A percentile compares a stretch with the other conserved stretches of the same genome.
Conservation (phyloP, 2,113 vertebrate genomes). For the Marmota flaviventris region DNA sequence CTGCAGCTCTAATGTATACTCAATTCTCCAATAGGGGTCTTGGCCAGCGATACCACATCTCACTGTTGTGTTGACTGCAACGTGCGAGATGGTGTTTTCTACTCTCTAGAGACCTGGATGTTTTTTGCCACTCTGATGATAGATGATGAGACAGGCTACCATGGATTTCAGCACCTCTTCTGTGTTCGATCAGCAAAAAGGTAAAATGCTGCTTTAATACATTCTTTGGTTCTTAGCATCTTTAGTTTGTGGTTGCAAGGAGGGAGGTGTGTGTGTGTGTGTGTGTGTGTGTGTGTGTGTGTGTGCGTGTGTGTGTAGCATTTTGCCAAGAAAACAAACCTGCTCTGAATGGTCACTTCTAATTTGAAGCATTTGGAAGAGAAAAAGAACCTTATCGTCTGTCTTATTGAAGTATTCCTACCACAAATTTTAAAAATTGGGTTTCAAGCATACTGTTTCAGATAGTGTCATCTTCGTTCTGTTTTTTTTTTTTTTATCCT, state of each 20-base stretch:
- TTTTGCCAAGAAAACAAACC: slow-evolving; percentile 37
- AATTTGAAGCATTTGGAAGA: slow-evolving; percentile 31
- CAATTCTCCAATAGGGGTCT: slow-evolving; percentile 69
- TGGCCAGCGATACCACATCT: slow-evolving; percentile 55
- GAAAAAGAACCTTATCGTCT: slow-evolving; percentile 7
- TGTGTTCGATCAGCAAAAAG: slow-evolving; percentile 93
- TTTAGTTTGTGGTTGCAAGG: neutral
- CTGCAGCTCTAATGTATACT: slow-evolving; percentile 72
- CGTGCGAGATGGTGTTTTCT: slow-evolving; percentile 56
- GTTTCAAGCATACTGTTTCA: neutral
- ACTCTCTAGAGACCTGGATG: slow-evolving; percentile 74
- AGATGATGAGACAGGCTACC: slow-evolving; percentile 80
- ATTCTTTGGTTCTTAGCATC: slow-evolving; percentile 29
- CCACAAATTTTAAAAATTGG: neutral
- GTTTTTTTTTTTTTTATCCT: neutral
- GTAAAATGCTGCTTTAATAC: slow-evolving; percentile 84
- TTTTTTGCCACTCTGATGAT: slow-evolving; percentile 73
- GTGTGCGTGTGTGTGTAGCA: neutral
- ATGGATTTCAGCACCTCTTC: slow-evolving; percentile 95
- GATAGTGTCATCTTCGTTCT: neutral
- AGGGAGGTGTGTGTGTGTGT: neutral
- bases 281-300: neutral
- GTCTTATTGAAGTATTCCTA: neutral
- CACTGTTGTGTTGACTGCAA: slow-evolving; percentile 64
- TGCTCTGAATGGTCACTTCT: slow-evolving; percentile 40